A percentile compares a stretch with the other conserved stretches of the same genome.
Evolutionary conservation across 2,113 vertebrate species (phyloP).

Genomic region (Cyprinodon tularosa): DNA sequence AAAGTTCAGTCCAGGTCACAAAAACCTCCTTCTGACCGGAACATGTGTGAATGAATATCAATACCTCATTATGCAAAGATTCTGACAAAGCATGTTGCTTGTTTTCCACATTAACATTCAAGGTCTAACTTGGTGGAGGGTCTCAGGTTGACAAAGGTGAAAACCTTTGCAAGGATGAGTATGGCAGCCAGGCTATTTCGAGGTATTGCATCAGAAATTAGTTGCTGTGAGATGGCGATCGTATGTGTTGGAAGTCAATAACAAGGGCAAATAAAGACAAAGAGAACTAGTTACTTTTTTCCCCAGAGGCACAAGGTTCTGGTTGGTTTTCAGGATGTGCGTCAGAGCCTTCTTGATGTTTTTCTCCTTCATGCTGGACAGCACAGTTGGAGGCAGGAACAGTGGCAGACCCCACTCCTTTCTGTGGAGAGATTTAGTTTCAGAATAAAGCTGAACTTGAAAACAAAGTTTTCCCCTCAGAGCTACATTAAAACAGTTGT

Average conservation of each 20-base stretch:
- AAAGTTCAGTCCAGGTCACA: constrained; percentile 18
- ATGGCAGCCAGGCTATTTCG: constrained; percentile 55
- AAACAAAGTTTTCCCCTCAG: background rate
- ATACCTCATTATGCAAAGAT: constrained; percentile 53
- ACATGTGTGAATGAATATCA: constrained; percentile 44
- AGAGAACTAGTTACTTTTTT: constrained; percentile 86
- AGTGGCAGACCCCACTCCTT: constrained; percentile 97
- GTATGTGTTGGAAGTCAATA: constrained; percentile 36
- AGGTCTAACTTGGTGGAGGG: constrained; percentile 26
- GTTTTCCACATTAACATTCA: constrained; percentile 55
- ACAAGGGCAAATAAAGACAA: constrained; percentile 62
- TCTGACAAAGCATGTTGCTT: constrained; percentile 20
- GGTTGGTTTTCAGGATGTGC: constrained; percentile 98
- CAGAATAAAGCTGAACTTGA: background rate
- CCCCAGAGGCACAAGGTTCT: constrained; percentile 97
- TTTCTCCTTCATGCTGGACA: constrained; percentile 99
- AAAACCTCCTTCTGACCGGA: background rate
- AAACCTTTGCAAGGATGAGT: constrained; percentile 48
- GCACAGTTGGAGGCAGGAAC: constrained; percentile 93
- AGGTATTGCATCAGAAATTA: constrained; percentile 41
- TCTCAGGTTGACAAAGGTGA: constrained; percentile 59
- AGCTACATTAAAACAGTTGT: background rate
- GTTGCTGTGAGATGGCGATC: background rate
- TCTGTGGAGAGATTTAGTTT: constrained; percentile 73
- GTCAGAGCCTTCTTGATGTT: constrained; percentile 99